These are phyloP conservation scores for Tenthredo notha DNA, from an alignment of 2,888 invertebrate species.

Conservation along the genomic window DNA sequence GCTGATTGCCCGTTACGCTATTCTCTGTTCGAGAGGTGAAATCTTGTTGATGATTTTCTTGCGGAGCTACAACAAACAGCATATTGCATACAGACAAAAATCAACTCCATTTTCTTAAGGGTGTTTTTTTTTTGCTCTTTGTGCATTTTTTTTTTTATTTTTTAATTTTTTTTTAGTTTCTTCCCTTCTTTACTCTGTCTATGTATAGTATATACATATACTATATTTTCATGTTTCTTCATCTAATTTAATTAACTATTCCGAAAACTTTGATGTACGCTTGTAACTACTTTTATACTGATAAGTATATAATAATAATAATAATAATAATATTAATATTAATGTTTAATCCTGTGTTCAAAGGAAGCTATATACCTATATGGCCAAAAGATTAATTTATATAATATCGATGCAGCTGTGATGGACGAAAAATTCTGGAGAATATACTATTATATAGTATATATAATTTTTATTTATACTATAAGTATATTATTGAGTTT, in stretches of 20 bases:
- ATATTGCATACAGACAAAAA: constrained; percentile 73
- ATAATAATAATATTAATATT: constrained; percentile 49
- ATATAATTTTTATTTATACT: not conserved
- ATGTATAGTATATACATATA: not conserved
- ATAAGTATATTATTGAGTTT: not conserved
- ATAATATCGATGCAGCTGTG: constrained; percentile 27
- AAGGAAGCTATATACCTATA: constrained; percentile 65
- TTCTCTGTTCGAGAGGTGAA: constrained; percentile 72
- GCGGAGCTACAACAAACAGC: constrained; percentile 77
- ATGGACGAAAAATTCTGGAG: constrained; percentile 44
- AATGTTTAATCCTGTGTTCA: constrained; percentile 75
- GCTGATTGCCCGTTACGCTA: constrained; percentile 74
- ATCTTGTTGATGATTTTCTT: constrained; percentile 74
- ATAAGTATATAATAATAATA: not conserved
- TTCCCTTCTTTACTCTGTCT: constrained; percentile 34
- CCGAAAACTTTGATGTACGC: not conserved
- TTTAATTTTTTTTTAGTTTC: not conserved
- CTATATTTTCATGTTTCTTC: not conserved
- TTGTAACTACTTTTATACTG: not conserved
- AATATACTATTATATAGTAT: not conserved
- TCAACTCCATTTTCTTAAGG: constrained; percentile 54
- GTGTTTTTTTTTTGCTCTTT: constrained; percentile 54
- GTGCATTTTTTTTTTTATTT: constrained; percentile 38
- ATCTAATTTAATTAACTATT: constrained; percentile 5
- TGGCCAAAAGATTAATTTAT: constrained; percentile 17